Conservation (phyloP, 2,888 invertebrate genomes). For the Gibbula magus region DNA sequence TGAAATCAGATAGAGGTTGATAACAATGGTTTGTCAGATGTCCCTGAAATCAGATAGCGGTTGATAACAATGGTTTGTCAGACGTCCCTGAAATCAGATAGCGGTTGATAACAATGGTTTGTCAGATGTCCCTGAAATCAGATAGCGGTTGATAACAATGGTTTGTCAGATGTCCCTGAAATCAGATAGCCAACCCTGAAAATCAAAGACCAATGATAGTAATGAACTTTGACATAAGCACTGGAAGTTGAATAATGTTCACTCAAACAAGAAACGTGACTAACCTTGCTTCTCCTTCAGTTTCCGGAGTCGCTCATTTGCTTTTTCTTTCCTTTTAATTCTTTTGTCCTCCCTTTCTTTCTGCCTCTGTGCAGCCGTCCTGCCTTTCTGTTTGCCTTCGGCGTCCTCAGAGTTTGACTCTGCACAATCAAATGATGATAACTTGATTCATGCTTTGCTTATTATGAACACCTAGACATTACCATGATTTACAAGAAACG, state of each 20-base stretch:
- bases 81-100: neutral
- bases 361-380: conserved; percentile 72
- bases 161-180: conserved; percentile 30
- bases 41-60: conserved; percentile 36
- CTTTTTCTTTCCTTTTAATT: conserved; percentile 67
- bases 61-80: conserved; percentile 52
- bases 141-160: conserved; percentile 53
- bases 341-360: conserved; percentile 72
- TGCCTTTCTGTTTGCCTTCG: conserved; percentile 56
- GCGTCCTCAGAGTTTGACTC: conserved; percentile 55
- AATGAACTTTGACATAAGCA: neutral
- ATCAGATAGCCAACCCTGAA: neutral
- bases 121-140: conserved; percentile 18
- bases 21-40: conserved; percentile 41
- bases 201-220: too few species aligned
- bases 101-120: conserved; percentile 56
- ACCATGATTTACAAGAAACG: neutral
- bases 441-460: too few species aligned
- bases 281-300: conserved; percentile 61
- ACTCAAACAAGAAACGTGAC: neutral
- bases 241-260: neutral
- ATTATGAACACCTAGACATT: too few species aligned
- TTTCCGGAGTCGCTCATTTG: conserved; percentile 64
- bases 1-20: conserved; percentile 45
- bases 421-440: conserved; percentile 25